Evolutionary conservation across 2,113 vertebrate species (phyloP), one percentile per base, ranked within the genome.

Genomic region (Bubo blakistoni): DNA sequence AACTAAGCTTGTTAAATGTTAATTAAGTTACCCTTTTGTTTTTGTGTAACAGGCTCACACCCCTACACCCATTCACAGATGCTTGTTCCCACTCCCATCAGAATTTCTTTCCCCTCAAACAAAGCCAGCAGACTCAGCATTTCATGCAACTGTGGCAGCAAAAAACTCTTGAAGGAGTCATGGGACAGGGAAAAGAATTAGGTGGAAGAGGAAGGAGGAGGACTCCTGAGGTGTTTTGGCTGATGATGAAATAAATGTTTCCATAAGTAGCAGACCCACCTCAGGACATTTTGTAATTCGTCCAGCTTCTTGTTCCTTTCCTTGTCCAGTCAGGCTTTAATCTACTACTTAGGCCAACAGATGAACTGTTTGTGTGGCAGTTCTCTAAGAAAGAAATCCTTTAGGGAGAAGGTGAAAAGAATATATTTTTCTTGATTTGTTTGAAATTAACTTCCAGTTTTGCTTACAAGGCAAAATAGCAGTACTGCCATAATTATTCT

Each of bases 1-100:
- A 89, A 91, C 42, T 70, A 49, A 86, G 65, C 27, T 86, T 96
- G n/a, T 79, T 84, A 88, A 73, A 86, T 80, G 29, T 84, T 92
- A 92, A 86, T 74, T 38, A 59, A 89, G 78, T 57, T 84, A 51
- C 0, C 12, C 46, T 89, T 94, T 89, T 88, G 63, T 14, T 67
- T 92, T 89, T 81, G 51, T 84, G 65, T 89, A 67, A 74, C 57
- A 86, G 26, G n/a, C n/a, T 89, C 65, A 36, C 38, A 51, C 4
- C 25, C 38, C 81, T 92, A 62, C 38, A 62, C 11, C 11, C 59
- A 84, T 92, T 95, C 86, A 90, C 16, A 61, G 38, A 57, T 58
- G 49, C 17, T 42, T 67, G 26, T 34, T 92, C 30, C 73, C 49
- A 67, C 16, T 86, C 13, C 13, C 0, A 0, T 38, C 25, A 90